Percentiles rank a stretch among this genome's conserved stretches.
Evolutionary conservation across 2,888 invertebrate species (phyloP).

Genomic region (Conistra vaccinii): DNA sequence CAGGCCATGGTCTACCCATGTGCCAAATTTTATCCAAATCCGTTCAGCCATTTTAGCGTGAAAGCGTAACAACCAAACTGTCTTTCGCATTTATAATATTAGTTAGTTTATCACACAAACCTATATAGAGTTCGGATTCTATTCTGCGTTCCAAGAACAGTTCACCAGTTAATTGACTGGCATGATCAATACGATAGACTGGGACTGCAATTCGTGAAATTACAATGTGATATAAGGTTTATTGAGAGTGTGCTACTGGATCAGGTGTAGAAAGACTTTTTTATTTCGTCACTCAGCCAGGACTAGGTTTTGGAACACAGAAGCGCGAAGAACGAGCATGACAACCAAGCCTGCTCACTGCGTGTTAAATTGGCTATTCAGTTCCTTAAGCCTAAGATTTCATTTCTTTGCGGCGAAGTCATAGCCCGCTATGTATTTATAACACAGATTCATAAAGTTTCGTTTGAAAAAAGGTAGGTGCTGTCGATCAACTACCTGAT

Average conservation of each 20-base stretch:
- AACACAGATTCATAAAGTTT: not conserved
- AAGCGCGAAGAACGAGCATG: not conserved
- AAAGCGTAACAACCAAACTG: too few species aligned
- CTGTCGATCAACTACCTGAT: not conserved
- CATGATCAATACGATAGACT: not conserved
- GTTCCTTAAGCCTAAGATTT: too few species aligned
- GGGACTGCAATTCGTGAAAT: not conserved
- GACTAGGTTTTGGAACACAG: not conserved
- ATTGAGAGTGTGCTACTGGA: not conserved
- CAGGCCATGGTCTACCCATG: too few species aligned
- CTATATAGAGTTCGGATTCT: not conserved
- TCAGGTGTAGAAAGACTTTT: not conserved
- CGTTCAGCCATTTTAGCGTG: too few species aligned
- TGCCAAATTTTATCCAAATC: too few species aligned
- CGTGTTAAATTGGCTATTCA: not conserved
- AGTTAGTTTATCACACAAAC: not conserved
- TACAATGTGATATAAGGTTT: not conserved
- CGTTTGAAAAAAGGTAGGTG: not conserved
- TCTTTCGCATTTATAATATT: too few species aligned
- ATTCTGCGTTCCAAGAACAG: not conserved
- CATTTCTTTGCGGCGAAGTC: too few species aligned
- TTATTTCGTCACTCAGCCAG: not conserved
- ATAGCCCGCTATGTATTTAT: not conserved
- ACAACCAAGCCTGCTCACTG: not conserved
- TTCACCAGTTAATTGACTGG: not conserved